A percentile compares a stretch with the other conserved stretches of the same genome.
phyloP scores from a whole-genome alignment of 1,140 invertebrate species.

The Microplitis demolitor region DNA sequence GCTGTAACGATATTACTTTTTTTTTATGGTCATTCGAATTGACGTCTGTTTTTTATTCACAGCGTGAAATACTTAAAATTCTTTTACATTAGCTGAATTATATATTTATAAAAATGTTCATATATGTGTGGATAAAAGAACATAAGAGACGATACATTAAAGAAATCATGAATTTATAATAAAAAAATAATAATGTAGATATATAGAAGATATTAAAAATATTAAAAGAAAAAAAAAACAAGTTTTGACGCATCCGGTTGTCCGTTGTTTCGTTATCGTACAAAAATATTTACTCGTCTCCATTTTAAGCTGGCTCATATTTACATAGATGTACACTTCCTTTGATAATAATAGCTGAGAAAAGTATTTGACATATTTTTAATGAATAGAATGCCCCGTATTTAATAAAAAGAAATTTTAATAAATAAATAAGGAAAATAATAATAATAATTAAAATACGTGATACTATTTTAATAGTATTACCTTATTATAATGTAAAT shows the following conservation, averaged over 20 bases:
- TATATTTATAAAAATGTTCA: background rate
- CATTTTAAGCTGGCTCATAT: background rate
- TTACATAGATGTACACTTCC: background rate
- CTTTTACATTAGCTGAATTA: background rate
- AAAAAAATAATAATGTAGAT: no score
- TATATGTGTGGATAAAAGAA: no score
- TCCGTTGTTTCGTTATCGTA: background rate
- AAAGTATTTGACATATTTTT: background rate
- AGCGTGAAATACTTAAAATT: background rate
- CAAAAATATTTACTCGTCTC: background rate
- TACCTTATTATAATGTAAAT: background rate
- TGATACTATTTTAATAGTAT: background rate
- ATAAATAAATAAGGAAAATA: background rate
- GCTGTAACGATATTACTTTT: background rate
- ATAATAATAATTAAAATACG: background rate
- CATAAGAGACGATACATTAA: no score
- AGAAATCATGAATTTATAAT: no score
- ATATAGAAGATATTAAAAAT: background rate
- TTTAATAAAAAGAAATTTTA: background rate
- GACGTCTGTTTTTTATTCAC: background rate
- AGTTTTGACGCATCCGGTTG: background rate
- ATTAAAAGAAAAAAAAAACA: background rate
- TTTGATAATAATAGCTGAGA: background rate
- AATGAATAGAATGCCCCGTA: background rate
- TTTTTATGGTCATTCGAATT: background rate